A percentile compares a stretch with the other conserved stretches of the same genome.
Evolutionary conservation across 1,140 invertebrate species (phyloP).

Genomic region (Babylonia areolata): DNA sequence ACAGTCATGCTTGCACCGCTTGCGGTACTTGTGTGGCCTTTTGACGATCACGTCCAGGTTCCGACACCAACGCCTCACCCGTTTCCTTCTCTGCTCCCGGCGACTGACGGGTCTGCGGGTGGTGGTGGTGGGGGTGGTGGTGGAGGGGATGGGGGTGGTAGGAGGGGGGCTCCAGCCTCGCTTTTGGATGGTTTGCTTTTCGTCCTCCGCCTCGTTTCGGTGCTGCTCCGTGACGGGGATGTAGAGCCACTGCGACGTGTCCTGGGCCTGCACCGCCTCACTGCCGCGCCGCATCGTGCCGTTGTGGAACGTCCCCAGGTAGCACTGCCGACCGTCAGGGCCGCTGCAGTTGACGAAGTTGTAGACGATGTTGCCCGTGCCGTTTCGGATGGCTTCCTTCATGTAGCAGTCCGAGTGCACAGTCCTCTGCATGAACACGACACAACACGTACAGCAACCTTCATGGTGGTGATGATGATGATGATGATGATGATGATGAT

Average conservation of each 20-base stretch:
- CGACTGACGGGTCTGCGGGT: conserved; percentile 4
- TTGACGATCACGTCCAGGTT: conserved; percentile 26
- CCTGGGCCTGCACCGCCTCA: not conserved
- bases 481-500: no score
- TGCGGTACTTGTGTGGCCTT: conserved; percentile 9
- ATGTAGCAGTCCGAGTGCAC: conserved; percentile 34
- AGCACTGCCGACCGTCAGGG: conserved; percentile 1
- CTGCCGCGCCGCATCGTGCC: conserved; percentile 27
- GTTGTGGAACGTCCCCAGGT: conserved; percentile 30
- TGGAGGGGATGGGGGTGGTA: not conserved
- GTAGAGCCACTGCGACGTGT: conserved; percentile 28
- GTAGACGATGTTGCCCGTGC: conserved; percentile 14
- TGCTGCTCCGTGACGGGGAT: not conserved
- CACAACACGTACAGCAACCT: no score
- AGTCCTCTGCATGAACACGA: not conserved
- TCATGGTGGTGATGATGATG: no score
- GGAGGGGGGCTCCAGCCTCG: not conserved
- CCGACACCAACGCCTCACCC: conserved; percentile 23
- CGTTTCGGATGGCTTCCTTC: not conserved
- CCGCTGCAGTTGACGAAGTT: conserved; percentile 19
- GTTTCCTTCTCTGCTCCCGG: conserved; percentile 22
- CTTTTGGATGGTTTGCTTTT: conserved; percentile 9
- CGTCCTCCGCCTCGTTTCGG: not conserved
- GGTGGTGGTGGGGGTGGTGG: not conserved
- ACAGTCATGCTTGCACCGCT: conserved; percentile 28